Evolutionary conservation across 2,888 invertebrate species (phyloP).

Genomic region (Tridacna crocea): DNA sequence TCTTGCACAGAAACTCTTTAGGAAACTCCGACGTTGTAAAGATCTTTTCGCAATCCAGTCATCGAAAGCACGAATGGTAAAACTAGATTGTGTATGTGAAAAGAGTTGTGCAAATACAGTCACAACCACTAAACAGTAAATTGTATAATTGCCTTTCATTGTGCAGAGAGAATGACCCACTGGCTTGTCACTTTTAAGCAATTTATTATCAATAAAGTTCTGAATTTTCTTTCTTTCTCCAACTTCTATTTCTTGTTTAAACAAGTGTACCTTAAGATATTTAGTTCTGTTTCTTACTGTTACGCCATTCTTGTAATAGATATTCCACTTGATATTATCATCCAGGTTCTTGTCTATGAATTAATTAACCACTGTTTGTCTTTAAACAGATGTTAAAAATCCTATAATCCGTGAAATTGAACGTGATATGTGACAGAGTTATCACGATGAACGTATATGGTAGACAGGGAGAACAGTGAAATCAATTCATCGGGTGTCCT

Average conservation of each 20-base stretch:
- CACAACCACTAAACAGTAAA: background rate
- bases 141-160: no score
- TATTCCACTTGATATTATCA: no score
- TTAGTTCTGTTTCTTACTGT: background rate
- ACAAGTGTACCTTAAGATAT: background rate
- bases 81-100: conserved; percentile 1
- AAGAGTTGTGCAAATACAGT: background rate
- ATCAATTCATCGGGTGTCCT: conserved; percentile 47
- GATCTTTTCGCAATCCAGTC: conserved; percentile 42
- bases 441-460: background rate
- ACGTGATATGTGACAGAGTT: background rate
- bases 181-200: background rate
- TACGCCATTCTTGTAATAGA: background rate
- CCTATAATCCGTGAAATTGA: background rate
- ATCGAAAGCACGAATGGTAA: conserved; percentile 25
- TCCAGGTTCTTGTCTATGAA: no score
- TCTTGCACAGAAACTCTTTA: conserved; percentile 65
- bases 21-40: conserved; percentile 46
- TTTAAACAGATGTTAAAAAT: background rate
- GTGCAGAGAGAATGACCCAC: no score
- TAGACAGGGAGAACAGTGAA: conserved; percentile 33
- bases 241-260: background rate
- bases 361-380: background rate
- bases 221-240: background rate
- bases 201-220: background rate